Conservation (phyloP, 2,797 vertebrate genomes). For the Phylloscopus collybita region DNA sequence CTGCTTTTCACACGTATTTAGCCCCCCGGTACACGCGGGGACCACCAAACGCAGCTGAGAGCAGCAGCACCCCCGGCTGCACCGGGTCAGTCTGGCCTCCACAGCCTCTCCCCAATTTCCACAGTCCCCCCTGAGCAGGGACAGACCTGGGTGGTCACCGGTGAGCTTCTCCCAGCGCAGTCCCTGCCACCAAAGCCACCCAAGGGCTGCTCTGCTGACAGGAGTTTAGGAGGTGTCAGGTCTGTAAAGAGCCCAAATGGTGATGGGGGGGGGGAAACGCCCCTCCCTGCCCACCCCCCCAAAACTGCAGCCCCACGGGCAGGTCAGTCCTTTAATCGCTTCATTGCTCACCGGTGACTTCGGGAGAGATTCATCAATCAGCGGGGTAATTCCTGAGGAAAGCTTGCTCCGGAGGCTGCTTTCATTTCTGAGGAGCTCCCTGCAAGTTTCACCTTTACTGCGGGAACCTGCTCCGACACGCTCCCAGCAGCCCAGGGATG, state of each 20-base stretch:
- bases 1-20: slow-evolving; percentile 62
- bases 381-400: slow-evolving; percentile 36
- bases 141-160: background rate
- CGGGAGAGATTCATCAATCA: slow-evolving; percentile 13
- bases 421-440: slow-evolving; percentile 28
- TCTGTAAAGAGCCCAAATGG: background rate
- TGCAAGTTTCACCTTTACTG: background rate
- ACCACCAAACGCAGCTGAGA: slow-evolving; percentile 69
- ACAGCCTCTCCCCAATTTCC: background rate
- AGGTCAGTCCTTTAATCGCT: background rate
- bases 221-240: background rate
- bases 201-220: background rate
- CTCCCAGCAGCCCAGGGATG: background rate
- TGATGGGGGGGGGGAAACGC: accelerated
- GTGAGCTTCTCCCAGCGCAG: background rate
- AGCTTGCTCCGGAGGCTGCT: slow-evolving; percentile 44
- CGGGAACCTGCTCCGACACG: background rate
- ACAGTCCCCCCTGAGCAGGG: accelerated
- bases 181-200: background rate
- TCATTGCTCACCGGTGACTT: slow-evolving; percentile 38
- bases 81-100: background rate
- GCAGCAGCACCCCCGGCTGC: background rate
- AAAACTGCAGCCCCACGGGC: background rate
- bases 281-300: background rate
- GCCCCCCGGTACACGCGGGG: background rate